These are phyloP conservation scores for Sus scrofa DNA, from an alignment of 2,113 vertebrate species.

Conservation along the genomic window DNA sequence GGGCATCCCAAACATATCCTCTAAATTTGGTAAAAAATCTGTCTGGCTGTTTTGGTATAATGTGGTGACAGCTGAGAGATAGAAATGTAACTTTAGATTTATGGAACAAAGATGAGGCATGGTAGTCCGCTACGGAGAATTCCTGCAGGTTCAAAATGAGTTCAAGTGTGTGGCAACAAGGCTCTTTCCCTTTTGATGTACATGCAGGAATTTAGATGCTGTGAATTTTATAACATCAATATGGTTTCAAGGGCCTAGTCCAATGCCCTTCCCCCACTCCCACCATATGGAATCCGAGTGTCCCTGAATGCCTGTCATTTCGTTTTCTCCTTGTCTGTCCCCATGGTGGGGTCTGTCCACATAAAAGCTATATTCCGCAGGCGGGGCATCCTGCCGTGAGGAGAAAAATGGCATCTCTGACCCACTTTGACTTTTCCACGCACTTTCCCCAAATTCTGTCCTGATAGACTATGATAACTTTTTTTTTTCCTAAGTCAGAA, in stretches of 20 bases:
- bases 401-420: slow-evolving; percentile 22
- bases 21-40: slow-evolving; percentile 61
- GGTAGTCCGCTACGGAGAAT: slow-evolving; percentile 42
- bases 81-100: slow-evolving; percentile 65
- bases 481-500: not conserved
- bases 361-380: not conserved
- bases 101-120: slow-evolving; percentile 61
- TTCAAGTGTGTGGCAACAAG: slow-evolving; percentile 76
- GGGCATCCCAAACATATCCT: slow-evolving; percentile 51
- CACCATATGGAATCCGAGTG: slow-evolving; percentile 44
- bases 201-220: slow-evolving; percentile 69
- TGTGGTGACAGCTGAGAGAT: slow-evolving; percentile 66
- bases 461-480: not conserved
- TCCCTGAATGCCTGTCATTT: not conserved
- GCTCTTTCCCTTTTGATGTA: slow-evolving; percentile 70
- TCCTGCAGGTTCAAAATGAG: slow-evolving; percentile 71
- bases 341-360: not conserved
- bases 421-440: not conserved
- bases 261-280: not conserved
- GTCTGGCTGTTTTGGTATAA: slow-evolving; percentile 56
- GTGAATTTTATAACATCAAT: slow-evolving; percentile 68
- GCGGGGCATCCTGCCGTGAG: not conserved
- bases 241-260: slow-evolving; percentile 35
- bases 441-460: slow-evolving; percentile 46
- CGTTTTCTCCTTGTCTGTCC: slow-evolving; percentile 46